Conservation (phyloP, 1,140 invertebrate genomes). For the Drosophila leontia region DNA sequence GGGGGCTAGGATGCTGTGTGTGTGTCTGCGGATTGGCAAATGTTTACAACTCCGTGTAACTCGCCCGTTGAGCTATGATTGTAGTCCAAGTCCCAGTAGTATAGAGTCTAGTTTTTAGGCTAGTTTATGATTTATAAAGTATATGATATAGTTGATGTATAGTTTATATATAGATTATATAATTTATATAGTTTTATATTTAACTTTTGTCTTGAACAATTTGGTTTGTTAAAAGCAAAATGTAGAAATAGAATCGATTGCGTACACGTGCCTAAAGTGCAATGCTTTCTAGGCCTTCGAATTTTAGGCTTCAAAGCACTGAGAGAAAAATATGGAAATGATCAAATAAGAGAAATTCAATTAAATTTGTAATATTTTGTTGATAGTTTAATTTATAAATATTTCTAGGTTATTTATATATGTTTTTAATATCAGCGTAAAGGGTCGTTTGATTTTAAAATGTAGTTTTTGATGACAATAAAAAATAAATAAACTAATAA, state of each 20-base stretch:
- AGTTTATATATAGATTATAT: not conserved
- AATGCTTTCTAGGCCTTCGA: conserved; percentile 1
- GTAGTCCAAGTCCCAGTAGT: not conserved
- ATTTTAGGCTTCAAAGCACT: not conserved
- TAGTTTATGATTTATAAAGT: not conserved
- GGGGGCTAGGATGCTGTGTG: not conserved
- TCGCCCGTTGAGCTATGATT: conserved; percentile 12
- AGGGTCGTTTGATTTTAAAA: not conserved
- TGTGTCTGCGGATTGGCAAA: conserved; percentile 27
- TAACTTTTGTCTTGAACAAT: conserved; percentile 49
- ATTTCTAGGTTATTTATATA: not conserved
- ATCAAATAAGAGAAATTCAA: not conserved
- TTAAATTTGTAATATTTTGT: accelerated
- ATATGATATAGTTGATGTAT: not conserved
- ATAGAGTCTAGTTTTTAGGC: not conserved
- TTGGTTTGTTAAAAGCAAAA: conserved; percentile 56
- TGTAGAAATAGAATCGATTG: conserved; percentile 26
- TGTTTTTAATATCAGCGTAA: not conserved
- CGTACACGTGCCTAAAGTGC: conserved; percentile 50
- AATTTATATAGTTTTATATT: not conserved
- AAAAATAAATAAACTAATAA: too few relatives aligned
- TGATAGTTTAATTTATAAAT: not conserved
- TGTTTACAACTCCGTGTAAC: conserved; percentile 32
- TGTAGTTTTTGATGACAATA: not conserved
- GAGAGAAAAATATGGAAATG: not conserved